Evolutionary conservation across 2,113 vertebrate genomes (phyloP).

Genomic region (Pterocles gutturalis): DNA sequence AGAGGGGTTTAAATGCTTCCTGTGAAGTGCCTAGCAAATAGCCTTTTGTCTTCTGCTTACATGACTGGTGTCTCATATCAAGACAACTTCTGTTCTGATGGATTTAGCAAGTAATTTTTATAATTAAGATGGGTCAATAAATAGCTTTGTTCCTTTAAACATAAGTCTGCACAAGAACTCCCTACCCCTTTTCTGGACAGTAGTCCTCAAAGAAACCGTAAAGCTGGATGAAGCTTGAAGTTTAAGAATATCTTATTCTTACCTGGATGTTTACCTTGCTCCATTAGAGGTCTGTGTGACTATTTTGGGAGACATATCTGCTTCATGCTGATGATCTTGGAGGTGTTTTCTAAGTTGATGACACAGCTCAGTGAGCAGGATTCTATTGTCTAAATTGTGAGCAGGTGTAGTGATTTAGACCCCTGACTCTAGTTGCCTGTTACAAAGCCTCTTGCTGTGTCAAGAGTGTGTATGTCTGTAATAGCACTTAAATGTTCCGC

Average conservation of each 20-base stretch:
- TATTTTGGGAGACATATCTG: not conserved
- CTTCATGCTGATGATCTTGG: not conserved
- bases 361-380: not conserved
- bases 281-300: not conserved
- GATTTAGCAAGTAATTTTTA: not conserved
- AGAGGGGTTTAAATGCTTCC: not conserved
- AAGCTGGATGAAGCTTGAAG: not conserved
- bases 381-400: not conserved
- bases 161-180: not conserved
- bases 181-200: not conserved
- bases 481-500: not conserved
- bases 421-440: not conserved
- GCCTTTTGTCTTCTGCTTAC: not conserved
- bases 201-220: not conserved
- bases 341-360: not conserved
- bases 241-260: not conserved
- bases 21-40: not conserved
- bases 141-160: not conserved
- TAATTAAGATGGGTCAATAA: not conserved
- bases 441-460: not conserved
- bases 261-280: not conserved
- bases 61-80: not conserved
- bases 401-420: not conserved
- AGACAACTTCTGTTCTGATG: not conserved
- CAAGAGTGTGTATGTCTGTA: not conserved